Evolutionary conservation across 2,888 invertebrate genomes (phyloP).

Genomic region (Oeneis ivallda): DNA sequence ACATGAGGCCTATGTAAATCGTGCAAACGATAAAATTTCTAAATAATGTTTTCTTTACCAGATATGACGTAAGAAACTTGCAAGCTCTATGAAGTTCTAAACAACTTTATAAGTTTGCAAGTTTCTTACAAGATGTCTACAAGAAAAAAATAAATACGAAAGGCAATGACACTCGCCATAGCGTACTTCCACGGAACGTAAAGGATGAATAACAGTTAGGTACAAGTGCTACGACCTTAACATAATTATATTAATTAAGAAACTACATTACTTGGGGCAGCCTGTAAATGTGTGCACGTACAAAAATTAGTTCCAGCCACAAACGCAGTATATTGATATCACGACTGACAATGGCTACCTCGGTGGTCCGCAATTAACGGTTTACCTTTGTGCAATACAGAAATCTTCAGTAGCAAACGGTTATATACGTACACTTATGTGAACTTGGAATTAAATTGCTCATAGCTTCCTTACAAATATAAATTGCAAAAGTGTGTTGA

Average conservation of each 20-base stretch:
- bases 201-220: conserved; percentile 19
- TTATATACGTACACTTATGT: conserved; percentile 14
- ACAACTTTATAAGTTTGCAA: too few species aligned
- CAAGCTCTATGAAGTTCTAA: conserved; percentile 2
- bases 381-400: conserved; percentile 36
- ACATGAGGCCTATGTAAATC: not conserved
- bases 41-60: not conserved
- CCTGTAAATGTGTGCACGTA: conserved; percentile 38
- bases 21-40: not conserved
- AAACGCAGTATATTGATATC: conserved; percentile 39
- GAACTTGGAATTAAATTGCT: conserved; percentile 22
- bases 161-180: conserved; percentile 2
- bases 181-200: not conserved
- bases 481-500: too few species aligned
- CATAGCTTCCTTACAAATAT: not conserved
- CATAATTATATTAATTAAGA: conserved; percentile 29
- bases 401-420: conserved; percentile 29
- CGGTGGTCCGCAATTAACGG: conserved; percentile 43
- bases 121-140: not conserved
- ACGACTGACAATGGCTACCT: conserved; percentile 37
- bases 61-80: not conserved
- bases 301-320: conserved; percentile 39
- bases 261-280: conserved; percentile 27
- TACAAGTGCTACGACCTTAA: conserved; percentile 26
- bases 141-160: not conserved